Evolutionary conservation across 2,888 invertebrate species (phyloP).

Genomic region (Tanaodytes sp.): DNA sequence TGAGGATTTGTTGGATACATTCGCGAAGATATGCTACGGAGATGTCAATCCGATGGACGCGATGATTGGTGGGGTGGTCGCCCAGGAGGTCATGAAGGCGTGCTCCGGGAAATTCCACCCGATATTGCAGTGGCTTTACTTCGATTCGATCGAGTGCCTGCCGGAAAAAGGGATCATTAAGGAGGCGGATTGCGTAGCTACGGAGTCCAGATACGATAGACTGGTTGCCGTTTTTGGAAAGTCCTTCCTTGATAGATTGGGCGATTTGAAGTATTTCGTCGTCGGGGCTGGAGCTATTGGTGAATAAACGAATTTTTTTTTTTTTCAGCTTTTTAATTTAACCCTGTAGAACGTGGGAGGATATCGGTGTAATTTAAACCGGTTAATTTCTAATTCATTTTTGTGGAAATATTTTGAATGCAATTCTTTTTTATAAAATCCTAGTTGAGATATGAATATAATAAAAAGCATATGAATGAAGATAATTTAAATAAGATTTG

Average conservation of each 20-base stretch:
- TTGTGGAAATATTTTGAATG: too few relatives aligned
- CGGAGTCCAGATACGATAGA: constrained; percentile 86
- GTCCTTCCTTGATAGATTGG: constrained; percentile 89
- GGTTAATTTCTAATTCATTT: too few relatives aligned
- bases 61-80: constrained; percentile 95
- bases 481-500: neutral
- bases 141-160: constrained; percentile 96
- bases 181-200: constrained; percentile 83
- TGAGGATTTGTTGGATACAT: constrained; percentile 79
- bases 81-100: constrained; percentile 99
- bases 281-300: constrained; percentile 91
- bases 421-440: too few relatives aligned
- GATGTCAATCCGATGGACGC: constrained; percentile 93
- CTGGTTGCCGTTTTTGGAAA: constrained; percentile 95
- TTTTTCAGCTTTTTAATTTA: too few relatives aligned
- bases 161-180: constrained; percentile 80
- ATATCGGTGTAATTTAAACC: too few relatives aligned
- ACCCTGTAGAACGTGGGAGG: too few relatives aligned
- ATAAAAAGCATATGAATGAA: too few relatives aligned
- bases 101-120: constrained; percentile 97
- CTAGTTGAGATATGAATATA: too few relatives aligned
- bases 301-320: too few relatives aligned
- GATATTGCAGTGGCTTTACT: constrained; percentile 93
- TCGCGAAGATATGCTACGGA: constrained; percentile 86
- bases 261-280: constrained; percentile 85